Percentiles rank a stretch among this genome's conserved stretches.
phyloP scores from a whole-genome alignment of 2,888 invertebrate genomes.

The Fissipunctia ypsillon region DNA sequence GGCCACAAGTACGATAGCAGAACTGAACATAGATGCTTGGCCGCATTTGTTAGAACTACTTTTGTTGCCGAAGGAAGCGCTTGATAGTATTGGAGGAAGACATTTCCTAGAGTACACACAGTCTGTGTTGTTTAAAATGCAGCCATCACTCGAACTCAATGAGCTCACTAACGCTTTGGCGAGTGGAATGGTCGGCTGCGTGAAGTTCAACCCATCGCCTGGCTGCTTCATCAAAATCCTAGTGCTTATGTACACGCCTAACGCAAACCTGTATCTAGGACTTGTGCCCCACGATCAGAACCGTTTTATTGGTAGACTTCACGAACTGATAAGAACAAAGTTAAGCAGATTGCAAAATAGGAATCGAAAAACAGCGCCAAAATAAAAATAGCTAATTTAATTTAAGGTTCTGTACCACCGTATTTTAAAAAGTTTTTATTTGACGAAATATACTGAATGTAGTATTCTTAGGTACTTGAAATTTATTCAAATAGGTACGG shows the following conservation, averaged over 20 bases:
- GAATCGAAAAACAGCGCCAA: background rate
- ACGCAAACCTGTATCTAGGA: conserved; percentile 19
- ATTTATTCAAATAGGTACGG: background rate
- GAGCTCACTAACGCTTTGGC: conserved; percentile 16
- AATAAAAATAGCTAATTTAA: background rate
- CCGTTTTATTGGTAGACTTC: conserved; percentile 24
- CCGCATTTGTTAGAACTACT: conserved; percentile 23
- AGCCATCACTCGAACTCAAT: conserved; percentile 7
- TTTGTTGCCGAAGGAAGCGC: conserved; percentile 24
- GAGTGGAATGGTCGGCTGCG: conserved; percentile 29
- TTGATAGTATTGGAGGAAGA: conserved; percentile 3
- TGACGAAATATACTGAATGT: background rate
- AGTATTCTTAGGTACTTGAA: background rate
- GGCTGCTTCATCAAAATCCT: conserved; percentile 22
- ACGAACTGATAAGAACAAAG: background rate
- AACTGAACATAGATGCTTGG: conserved; percentile 17
- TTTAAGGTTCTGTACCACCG: background rate
- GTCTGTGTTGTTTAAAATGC: conserved; percentile 26
- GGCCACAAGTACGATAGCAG: background rate
- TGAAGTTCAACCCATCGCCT: conserved; percentile 16
- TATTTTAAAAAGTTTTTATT: conserved; percentile 5
- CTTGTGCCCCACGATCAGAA: conserved; percentile 37
- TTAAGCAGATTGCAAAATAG: background rate
- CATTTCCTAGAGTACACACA: conserved; percentile 4
- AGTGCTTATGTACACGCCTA: conserved; percentile 25